A percentile compares a stretch with the other conserved stretches of the same genome.
Evolutionary conservation across 1,140 invertebrate species (phyloP).

Genomic region (Papilio xuthus): DNA sequence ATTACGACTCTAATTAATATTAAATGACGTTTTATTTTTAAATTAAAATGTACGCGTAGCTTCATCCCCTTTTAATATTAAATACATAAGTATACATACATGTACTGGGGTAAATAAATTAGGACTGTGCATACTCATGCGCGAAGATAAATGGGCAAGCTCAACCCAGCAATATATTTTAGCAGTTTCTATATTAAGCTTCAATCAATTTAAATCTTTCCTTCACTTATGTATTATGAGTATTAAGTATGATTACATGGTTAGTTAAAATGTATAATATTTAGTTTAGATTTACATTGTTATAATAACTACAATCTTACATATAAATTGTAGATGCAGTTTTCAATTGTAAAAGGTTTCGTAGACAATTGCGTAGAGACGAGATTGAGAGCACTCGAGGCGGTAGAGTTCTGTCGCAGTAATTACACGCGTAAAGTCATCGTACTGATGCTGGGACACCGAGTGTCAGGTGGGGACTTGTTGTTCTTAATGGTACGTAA

Average conservation of each 20-base stretch:
- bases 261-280: neutral
- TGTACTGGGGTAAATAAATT: neutral
- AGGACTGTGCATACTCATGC: neutral
- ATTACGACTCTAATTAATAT: constrained; percentile 24
- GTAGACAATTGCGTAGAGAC: constrained; percentile 14
- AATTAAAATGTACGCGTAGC: neutral
- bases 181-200: neutral
- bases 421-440: neutral
- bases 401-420: neutral
- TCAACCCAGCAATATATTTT: neutral
- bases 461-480: neutral
- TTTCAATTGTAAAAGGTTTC: neutral
- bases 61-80: neutral
- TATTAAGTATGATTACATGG: neutral
- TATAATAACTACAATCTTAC: too few relatives aligned
- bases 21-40: constrained; percentile 7
- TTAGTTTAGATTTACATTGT: neutral
- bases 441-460: neutral
- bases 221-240: neutral
- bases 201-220: neutral
- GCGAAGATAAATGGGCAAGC: neutral
- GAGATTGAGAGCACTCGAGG: neutral
- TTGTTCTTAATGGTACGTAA: constrained; percentile 1
- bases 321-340: neutral
- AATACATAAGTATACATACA: too few relatives aligned